These are phyloP conservation scores for Batillaria attramentaria DNA, from an alignment of 1,140 invertebrate genomes.

Conservation along the genomic window DNA sequence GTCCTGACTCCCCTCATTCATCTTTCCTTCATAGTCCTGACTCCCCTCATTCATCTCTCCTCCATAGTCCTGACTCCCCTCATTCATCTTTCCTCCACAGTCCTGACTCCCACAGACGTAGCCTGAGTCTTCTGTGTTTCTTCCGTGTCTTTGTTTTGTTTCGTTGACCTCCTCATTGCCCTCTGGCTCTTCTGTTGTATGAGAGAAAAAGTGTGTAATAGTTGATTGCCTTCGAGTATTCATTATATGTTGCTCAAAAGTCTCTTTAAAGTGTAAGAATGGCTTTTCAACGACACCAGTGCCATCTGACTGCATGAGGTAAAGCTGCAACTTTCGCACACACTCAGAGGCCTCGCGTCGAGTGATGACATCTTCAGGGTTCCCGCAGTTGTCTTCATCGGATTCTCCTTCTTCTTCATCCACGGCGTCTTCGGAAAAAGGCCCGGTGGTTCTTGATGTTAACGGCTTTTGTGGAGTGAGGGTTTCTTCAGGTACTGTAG, in stretches of 20 bases:
- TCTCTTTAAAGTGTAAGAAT: not conserved
- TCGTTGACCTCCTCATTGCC: not conserved
- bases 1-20: no score
- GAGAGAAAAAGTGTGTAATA: not conserved
- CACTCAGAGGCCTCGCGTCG: not conserved
- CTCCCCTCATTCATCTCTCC: not conserved
- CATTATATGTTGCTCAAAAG: not conserved
- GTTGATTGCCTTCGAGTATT: not conserved
- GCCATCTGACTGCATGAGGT: not conserved
- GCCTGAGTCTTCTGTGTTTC: not conserved
- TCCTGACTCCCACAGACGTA: not conserved
- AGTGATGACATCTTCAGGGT: not conserved
- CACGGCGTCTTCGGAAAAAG: not conserved
- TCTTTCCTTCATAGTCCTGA: not conserved
- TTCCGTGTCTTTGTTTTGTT: not conserved
- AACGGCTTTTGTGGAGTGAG: not conserved
- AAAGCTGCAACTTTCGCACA: not conserved
- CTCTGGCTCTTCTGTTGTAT: not conserved
- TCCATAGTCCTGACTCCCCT: not conserved
- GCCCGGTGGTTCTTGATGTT: not conserved
- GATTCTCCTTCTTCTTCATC: not conserved
- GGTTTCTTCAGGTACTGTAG: no score
- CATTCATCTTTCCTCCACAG: not conserved
- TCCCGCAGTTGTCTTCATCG: no score
- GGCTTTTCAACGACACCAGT: not conserved